Base-by-base conservation (phyloP, 1,140 invertebrate genomes). In the Drosophila tropicalis region DNA sequence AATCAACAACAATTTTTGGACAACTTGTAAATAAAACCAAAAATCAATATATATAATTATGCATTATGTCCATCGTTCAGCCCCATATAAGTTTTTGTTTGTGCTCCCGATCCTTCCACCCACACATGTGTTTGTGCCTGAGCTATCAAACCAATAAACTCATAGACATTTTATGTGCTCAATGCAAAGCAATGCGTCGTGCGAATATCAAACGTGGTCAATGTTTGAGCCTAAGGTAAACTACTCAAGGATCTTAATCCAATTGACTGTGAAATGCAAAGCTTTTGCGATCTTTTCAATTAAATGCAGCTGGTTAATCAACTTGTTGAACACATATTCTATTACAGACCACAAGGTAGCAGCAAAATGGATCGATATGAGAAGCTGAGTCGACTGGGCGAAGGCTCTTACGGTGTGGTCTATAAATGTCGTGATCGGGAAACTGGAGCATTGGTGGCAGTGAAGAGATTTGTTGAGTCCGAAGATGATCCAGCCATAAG, bases 381-480 rank as follows among this genome's bases (percentile, higher is more conserved):
- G 93, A 98, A 98, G 93, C 93, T 99, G 15, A 96, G 95, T 51
- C 98, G 99, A 90, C 96, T 99, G 40, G 99, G 99, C 68, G 99
- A 99, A 94, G 99, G 99, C 63, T 99, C 98, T 47, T 99, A 99
- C 92, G 99, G 99, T 7, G 95, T 99, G 66, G 99, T 99, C 56
- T 99, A 99, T 94, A 99, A 99, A 92, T 99, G 99, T 93, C 95
- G 98, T 54, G 98, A 99, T 93, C 94, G 97, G 78, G 98, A 99
- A 82, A 99, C 97, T 1, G 97, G 98, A 5, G 96, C 98, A 84
- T 94, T 99, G 51, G 99, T 99, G 12, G 99, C 99, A 10, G 99
- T 99, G 19, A 99, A 99, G 93, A 98, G 99, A 92, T 99, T 99
- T 92, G 96, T 99, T 9, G 98, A 99, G 93, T 98, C 98, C 12